Evolutionary conservation across 2,797 vertebrate species (phyloP).

Genomic region (Amblyopsis hoosieri): DNA sequence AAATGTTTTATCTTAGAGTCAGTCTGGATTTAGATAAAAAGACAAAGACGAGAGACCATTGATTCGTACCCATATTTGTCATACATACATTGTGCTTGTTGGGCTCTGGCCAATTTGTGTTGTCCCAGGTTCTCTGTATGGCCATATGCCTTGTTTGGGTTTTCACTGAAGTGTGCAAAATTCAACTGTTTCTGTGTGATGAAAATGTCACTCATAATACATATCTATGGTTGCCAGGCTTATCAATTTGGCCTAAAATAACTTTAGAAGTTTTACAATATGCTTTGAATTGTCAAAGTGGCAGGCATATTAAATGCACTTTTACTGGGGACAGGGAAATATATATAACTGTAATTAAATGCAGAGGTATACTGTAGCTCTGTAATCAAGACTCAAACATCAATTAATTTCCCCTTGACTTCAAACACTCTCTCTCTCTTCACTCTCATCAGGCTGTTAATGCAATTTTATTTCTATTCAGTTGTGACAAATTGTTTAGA

Average conservation of each 20-base stretch:
- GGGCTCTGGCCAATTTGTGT: conserved; percentile 49
- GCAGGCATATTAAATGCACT: neutral
- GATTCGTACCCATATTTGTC: conserved; percentile 39
- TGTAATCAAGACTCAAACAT: conserved; percentile 1
- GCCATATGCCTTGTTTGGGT: conserved; percentile 46
- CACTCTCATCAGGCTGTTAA: neutral
- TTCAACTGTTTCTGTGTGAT: conserved; percentile 47
- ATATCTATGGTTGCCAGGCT: conserved; percentile 34
- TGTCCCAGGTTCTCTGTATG: conserved; percentile 42
- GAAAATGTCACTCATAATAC: conserved; percentile 54
- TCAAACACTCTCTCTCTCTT: neutral
- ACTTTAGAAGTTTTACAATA: no score
- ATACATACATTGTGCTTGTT: conserved; percentile 44
- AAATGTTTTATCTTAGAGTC: no score
- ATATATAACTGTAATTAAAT: neutral
- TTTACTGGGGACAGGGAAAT: neutral
- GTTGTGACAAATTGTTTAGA: conserved; percentile 2
- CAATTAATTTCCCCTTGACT: conserved; percentile 9
- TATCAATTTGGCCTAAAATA: neutral
- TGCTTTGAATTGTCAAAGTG: neutral
- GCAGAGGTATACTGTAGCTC: neutral
- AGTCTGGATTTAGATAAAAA: no score
- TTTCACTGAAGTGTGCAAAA: conserved; percentile 43
- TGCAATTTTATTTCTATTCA: conserved; percentile 2
- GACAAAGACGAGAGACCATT: conserved; percentile 39